Conservation (phyloP, 2,113 vertebrate species). For the Indicator indicator region DNA sequence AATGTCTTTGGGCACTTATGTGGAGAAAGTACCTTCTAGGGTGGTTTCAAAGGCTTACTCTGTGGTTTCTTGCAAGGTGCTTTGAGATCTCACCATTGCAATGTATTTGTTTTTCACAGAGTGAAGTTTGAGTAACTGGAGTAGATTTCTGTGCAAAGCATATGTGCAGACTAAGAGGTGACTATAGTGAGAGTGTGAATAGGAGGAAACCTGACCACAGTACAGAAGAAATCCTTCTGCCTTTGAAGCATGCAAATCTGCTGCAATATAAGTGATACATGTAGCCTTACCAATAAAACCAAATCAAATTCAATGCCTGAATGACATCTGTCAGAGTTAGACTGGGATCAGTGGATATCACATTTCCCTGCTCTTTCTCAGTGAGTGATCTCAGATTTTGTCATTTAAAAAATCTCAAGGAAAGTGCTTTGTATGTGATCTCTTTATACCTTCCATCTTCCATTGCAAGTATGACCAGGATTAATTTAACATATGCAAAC, state of each 20-base stretch:
- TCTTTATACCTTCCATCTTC: constrained; percentile 19
- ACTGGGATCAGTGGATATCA: not conserved
- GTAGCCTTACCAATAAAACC: not conserved
- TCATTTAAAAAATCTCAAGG: not conserved
- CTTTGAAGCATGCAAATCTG: not conserved
- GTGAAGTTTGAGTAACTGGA: not conserved
- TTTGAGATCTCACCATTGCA: not conserved
- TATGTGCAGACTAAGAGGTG: not conserved
- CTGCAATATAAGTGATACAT: not conserved
- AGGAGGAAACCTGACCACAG: not conserved
- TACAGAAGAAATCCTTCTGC: not conserved
- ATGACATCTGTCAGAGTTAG: not conserved
- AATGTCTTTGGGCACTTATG: not conserved
- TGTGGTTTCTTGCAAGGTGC: not conserved
- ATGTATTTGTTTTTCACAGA: not conserved
- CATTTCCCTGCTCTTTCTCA: not conserved
- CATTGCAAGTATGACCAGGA: constrained; percentile 26
- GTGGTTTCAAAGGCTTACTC: not conserved
- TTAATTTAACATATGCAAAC: constrained; percentile 59
- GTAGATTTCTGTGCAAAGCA: not conserved
- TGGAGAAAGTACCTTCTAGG: not conserved
- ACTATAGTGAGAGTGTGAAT: not conserved
- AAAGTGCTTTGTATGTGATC: not conserved
- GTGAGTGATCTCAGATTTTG: not conserved
- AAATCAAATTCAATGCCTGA: not conserved